Conservation (phyloP, 2,797 vertebrate genomes). For the Nothura maculosa region DNA sequence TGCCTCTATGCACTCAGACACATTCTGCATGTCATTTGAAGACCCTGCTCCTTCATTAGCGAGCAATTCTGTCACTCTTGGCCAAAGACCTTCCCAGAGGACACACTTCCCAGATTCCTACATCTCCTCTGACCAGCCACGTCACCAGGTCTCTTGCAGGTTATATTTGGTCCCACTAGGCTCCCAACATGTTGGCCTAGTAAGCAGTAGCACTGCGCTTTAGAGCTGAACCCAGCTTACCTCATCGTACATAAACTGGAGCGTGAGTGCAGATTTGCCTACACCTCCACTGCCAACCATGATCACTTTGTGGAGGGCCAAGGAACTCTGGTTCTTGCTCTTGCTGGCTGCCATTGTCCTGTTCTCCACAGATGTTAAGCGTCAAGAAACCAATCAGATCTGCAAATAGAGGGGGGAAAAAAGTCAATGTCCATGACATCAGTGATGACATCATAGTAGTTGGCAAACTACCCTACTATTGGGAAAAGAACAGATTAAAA, state of each 20-base stretch:
- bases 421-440: background rate
- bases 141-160: background rate
- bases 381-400: conserved; percentile 26
- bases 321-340: conserved; percentile 91
- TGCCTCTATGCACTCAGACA: background rate
- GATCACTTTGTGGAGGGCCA: conserved; percentile 95
- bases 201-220: background rate
- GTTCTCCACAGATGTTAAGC: background rate
- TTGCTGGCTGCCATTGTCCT: conserved; percentile 86
- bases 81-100: background rate
- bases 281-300: conserved; percentile 98
- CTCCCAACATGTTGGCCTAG: background rate
- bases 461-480: background rate
- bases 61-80: background rate
- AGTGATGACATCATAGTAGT: background rate
- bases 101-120: background rate
- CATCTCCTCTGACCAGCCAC: background rate
- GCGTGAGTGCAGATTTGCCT: conserved; percentile 95
- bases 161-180: background rate
- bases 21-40: background rate
- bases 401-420: conserved; percentile 41
- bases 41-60: background rate
- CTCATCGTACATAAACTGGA: conserved; percentile 98
- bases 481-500: background rate
- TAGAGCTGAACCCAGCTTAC: conserved; percentile 71